These are phyloP conservation scores for Acronicta alni DNA, from an alignment of 2,888 invertebrate genomes.

Conservation along the genomic window DNA sequence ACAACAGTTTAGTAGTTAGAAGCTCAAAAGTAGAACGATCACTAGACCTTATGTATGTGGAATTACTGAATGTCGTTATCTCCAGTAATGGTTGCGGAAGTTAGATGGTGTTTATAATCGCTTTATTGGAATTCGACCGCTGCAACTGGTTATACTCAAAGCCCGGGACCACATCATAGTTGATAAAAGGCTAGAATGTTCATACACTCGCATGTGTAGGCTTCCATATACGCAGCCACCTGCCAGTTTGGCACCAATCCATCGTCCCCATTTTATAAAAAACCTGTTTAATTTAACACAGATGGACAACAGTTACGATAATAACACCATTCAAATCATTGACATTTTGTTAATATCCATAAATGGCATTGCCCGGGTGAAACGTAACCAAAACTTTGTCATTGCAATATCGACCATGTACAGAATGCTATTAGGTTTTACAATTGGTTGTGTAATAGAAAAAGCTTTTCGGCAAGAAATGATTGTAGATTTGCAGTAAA, in stretches of 20 bases:
- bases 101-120: too few relatives aligned
- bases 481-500: constrained; percentile 32
- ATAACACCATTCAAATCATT: constrained; percentile 55
- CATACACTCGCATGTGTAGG: not conserved
- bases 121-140: too few relatives aligned
- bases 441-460: not conserved
- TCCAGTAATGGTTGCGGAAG: too few relatives aligned
- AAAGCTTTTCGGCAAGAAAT: constrained; percentile 23
- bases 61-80: too few relatives aligned
- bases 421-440: not conserved
- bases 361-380: constrained; percentile 32
- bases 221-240: constrained; percentile 1
- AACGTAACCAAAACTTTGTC: not conserved
- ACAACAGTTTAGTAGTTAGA: too few relatives aligned
- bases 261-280: constrained; percentile 35
- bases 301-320: constrained; percentile 49
- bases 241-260: constrained; percentile 32
- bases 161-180: too few relatives aligned
- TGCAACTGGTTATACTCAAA: too few relatives aligned
- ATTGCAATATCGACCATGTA: constrained; percentile 12
- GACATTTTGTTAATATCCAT: constrained; percentile 54
- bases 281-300: constrained; percentile 47
- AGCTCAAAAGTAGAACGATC: too few relatives aligned
- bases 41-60: not conserved
- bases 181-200: too few relatives aligned